Conservation (phyloP, 2,113 vertebrate species). For the Conger conger region DNA sequence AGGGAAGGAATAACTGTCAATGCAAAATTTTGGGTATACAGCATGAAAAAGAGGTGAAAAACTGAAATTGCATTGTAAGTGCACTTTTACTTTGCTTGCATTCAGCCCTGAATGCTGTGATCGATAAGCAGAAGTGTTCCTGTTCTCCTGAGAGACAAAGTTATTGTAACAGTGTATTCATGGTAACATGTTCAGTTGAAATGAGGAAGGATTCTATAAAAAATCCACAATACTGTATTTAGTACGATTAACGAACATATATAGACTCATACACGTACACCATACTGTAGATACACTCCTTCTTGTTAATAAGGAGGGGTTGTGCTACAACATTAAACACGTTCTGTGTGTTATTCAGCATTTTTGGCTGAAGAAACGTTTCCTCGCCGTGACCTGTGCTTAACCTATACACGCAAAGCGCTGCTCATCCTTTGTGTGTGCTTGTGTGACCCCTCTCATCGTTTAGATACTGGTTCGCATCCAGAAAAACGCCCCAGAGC, state of each 20-base stretch:
- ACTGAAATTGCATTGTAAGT: background rate
- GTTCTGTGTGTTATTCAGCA: background rate
- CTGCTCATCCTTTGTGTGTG: slow-evolving; percentile 33
- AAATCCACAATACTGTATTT: background rate
- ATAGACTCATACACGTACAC: background rate
- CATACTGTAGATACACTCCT: background rate
- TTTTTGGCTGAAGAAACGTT: background rate
- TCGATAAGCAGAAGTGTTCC: too few species aligned
- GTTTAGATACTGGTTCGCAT: slow-evolving; percentile 55
- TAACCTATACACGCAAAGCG: slow-evolving; percentile 1
- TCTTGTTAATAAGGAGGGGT: background rate
- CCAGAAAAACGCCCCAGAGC: slow-evolving; percentile 52
- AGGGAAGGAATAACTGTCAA: background rate
- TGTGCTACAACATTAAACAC: background rate
- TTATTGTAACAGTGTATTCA: background rate
- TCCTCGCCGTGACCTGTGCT: slow-evolving; percentile 10
- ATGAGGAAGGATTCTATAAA: background rate
- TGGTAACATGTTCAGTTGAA: too few species aligned
- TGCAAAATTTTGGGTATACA: too few species aligned
- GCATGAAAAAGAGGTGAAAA: background rate
- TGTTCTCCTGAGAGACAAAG: too few species aligned
- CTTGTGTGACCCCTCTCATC: slow-evolving; percentile 47
- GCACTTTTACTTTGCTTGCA: background rate
- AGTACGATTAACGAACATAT: background rate
- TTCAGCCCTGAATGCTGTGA: background rate